Conservation (phyloP, 2,797 vertebrate genomes). For the Gymnothorax javanicus region DNA sequence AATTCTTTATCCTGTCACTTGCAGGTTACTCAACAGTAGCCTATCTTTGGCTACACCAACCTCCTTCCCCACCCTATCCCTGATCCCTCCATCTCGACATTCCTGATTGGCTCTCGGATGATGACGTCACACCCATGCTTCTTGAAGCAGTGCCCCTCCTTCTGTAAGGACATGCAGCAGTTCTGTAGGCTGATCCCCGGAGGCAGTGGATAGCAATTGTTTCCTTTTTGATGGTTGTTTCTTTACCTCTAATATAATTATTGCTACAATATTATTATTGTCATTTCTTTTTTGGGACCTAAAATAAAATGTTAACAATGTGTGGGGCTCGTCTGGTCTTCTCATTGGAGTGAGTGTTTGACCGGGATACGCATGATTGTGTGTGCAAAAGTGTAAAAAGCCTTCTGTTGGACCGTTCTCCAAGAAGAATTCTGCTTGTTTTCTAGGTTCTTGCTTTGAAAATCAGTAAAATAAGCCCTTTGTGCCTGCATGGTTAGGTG, state of each 20-base stretch:
- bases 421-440: not conserved
- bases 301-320: constrained; percentile 73
- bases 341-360: constrained; percentile 24
- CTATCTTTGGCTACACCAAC: constrained; percentile 48
- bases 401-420: not conserved
- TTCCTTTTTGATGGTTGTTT: constrained; percentile 68
- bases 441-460: not conserved
- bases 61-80: constrained; percentile 34
- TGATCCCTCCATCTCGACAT: constrained; percentile 58
- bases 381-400: not conserved
- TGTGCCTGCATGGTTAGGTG: no score
- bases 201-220: constrained; percentile 65
- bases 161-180: constrained; percentile 49
- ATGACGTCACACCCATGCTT: constrained; percentile 50
- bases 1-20: constrained; percentile 38
- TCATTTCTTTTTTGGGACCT: constrained; percentile 66
- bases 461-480: no score
- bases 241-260: constrained; percentile 66
- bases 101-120: constrained; percentile 56
- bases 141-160: constrained; percentile 39
- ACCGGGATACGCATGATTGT: not conserved
- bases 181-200: constrained; percentile 41
- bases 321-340: constrained; percentile 31
- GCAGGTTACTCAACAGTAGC: constrained; percentile 46
- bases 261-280: constrained; percentile 65